A percentile compares a stretch with the other conserved stretches of the same genome.
Conservation (phyloP, 2,888 invertebrate genomes). For the Hyalella azteca region DNA sequence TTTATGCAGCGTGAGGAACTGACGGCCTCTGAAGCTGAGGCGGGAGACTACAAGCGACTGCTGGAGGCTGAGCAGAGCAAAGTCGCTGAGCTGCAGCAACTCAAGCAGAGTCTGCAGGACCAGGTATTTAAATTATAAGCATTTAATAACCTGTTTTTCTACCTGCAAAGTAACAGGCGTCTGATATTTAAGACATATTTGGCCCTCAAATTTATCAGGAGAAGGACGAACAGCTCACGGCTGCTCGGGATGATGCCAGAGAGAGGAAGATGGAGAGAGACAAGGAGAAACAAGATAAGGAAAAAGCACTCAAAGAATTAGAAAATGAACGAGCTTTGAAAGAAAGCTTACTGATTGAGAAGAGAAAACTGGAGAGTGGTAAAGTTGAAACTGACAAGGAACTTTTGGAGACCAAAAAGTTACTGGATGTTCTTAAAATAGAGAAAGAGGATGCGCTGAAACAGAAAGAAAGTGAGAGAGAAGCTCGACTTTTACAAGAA, state of each 20-base stretch:
- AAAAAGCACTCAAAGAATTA: neutral
- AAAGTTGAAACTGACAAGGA: neutral
- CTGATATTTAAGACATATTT: no score
- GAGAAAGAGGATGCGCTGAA: neutral
- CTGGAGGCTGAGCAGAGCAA: neutral
- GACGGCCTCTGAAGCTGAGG: neutral
- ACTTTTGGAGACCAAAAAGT: neutral
- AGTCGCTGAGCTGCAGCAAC: conserved; percentile 4
- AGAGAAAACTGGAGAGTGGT: neutral
- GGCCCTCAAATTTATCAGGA: neutral
- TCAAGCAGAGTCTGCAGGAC: neutral
- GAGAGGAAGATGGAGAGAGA: neutral
- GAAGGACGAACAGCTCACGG: conserved; percentile 18
- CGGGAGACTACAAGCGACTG: neutral
- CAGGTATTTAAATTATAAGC: no score
- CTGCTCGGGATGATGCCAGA: neutral
- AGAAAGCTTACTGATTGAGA: neutral
- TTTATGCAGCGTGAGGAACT: neutral
- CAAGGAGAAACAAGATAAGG: conserved; percentile 4
- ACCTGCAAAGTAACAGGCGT: no score
- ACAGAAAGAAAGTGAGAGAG: neutral
- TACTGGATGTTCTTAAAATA: neutral
- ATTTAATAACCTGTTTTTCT: no score
- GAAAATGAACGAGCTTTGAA: neutral
- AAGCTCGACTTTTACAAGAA: neutral